Conservation (phyloP, 2,113 vertebrate genomes). For the Rallus limicola region DNA sequence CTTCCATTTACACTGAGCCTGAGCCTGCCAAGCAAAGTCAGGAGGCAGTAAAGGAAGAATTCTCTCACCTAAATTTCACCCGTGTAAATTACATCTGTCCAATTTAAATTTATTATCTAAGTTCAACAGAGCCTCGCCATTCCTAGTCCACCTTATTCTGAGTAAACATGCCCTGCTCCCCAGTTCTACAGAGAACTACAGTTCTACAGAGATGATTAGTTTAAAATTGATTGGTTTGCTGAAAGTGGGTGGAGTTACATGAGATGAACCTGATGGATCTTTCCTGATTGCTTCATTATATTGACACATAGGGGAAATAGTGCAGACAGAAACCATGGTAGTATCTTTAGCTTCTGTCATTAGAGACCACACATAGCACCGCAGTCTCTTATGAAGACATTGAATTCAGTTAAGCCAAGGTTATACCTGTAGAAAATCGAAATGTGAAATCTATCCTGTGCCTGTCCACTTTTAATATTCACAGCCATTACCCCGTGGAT, state of each 20-base stretch:
- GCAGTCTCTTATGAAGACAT: not conserved
- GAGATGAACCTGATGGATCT: not conserved
- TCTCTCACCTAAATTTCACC: not conserved
- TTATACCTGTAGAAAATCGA: not conserved
- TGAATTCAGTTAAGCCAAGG: not conserved
- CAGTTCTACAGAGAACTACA: not conserved
- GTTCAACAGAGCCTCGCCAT: not conserved
- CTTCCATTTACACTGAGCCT: not conserved
- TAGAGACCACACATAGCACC: not conserved
- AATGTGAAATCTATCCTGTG: not conserved
- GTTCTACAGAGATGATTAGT: not conserved
- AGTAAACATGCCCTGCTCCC: not conserved
- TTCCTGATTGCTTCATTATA: not conserved
- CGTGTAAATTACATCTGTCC: not conserved
- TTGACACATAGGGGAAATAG: not conserved
- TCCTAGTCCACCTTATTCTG: not conserved
- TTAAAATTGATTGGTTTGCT: not conserved
- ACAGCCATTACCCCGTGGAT: fast-evolving
- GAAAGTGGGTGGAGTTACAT: not conserved
- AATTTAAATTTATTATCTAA: not conserved
- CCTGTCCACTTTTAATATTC: not conserved
- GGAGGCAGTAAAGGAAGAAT: not conserved
- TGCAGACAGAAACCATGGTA: not conserved
- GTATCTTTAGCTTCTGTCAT: not conserved
- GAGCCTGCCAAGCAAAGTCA: not conserved